phyloP scores from a whole-genome alignment of 2,888 invertebrate species.

The Epistrophe eligans region DNA sequence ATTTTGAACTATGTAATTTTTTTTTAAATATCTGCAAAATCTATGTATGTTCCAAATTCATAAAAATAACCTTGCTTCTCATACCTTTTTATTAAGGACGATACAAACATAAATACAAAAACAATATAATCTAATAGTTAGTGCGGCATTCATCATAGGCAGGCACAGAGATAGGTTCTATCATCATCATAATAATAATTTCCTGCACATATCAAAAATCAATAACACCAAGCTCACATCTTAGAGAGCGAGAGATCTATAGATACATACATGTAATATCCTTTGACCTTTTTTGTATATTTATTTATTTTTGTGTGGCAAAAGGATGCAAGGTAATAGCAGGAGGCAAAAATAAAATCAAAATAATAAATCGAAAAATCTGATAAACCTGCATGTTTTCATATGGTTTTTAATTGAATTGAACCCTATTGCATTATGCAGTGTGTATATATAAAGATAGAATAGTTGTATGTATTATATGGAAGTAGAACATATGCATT shows the following conservation, averaged over 20 bases:
- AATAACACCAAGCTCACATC: conserved; percentile 60
- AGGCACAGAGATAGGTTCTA: background rate
- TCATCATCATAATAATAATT: conserved; percentile 51
- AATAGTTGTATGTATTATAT: background rate
- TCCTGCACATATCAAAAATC: conserved; percentile 56
- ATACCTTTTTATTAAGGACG: conserved; percentile 1
- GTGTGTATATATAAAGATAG: conserved; percentile 1
- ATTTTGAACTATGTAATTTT: conserved; percentile 33
- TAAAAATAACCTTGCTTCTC: conserved; percentile 17
- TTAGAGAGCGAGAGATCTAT: background rate
- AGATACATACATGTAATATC: conserved; percentile 43
- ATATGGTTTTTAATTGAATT: conserved; percentile 69
- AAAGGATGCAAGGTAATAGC: conserved; percentile 51
- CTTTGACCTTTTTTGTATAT: conserved; percentile 62
- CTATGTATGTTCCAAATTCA: conserved; percentile 2
- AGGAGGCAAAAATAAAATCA: conserved; percentile 2
- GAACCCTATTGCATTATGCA: conserved; percentile 61
- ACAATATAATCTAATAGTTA: conserved; percentile 32
- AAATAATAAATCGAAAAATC: conserved; percentile 27
- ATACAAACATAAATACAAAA: conserved; percentile 1
- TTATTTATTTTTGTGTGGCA: conserved; percentile 31
- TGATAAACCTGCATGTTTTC: conserved; percentile 61
- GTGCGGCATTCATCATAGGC: conserved; percentile 47
- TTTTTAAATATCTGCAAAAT: conserved; percentile 18
- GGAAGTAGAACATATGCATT: background rate